Conservation (phyloP, 2,888 invertebrate genomes). For the Oscheius sp. region DNA sequence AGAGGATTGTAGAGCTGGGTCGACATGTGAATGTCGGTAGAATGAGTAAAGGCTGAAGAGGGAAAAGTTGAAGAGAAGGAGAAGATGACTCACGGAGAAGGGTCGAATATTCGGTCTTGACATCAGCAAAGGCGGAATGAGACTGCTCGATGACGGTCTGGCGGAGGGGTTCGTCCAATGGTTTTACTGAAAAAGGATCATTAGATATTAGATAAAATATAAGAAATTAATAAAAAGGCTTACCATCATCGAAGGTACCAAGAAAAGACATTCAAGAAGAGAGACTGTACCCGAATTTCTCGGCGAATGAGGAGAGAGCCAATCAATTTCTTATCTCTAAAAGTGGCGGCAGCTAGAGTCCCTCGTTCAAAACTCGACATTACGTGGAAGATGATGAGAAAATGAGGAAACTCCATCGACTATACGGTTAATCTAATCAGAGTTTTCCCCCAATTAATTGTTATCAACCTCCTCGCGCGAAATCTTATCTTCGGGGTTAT, state of each 20-base stretch:
- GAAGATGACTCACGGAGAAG: conserved; percentile 25
- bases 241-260: not conserved
- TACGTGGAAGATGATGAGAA: not conserved
- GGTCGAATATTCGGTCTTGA: conserved; percentile 16
- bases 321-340: conserved; percentile 22
- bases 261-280: conserved; percentile 1
- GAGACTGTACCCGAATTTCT: not conserved
- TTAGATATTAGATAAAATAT: not conserved
- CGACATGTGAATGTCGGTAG: conserved; percentile 1
- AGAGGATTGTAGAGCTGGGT: conserved; percentile 16
- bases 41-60: conserved; percentile 9
- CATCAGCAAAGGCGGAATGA: conserved; percentile 23
- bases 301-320: conserved; percentile 10
- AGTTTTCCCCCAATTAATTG: conserved; percentile 10
- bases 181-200: conserved; percentile 13
- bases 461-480: conserved; percentile 10
- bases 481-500: conserved; percentile 16
- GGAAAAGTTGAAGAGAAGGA: no score
- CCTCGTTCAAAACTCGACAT: conserved; percentile 1
- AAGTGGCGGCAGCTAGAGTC: conserved; percentile 25
- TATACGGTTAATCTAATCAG: conserved; percentile 20
- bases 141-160: conserved; percentile 32
- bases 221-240: not conserved
- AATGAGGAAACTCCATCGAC: not conserved
- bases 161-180: conserved; percentile 6